Evolutionary conservation across 2,888 invertebrate species (phyloP).

Genomic region (Meta bourneti): DNA sequence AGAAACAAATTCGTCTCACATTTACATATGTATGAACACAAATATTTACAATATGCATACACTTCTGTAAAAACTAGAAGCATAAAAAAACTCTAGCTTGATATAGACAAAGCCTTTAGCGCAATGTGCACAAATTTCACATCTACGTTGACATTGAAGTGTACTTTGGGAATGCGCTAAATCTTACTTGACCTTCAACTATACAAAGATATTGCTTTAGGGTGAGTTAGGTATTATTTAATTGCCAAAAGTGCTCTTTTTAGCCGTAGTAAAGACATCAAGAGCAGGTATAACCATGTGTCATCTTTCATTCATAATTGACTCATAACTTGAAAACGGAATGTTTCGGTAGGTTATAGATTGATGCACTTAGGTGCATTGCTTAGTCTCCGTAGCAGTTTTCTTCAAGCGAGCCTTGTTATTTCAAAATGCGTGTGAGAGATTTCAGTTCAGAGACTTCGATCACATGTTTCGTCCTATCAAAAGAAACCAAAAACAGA

Average conservation of each 20-base stretch:
- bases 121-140: conserved; percentile 75
- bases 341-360: neutral
- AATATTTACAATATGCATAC: conserved; percentile 76
- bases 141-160: conserved; percentile 76
- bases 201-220: conserved; percentile 76
- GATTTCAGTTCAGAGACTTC: neutral
- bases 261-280: conserved; percentile 66
- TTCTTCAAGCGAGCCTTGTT: neutral
- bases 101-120: conserved; percentile 76
- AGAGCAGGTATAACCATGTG: conserved; percentile 60
- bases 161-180: conserved; percentile 75
- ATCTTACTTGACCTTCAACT: conserved; percentile 70
- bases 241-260: conserved; percentile 67
- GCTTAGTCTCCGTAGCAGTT: neutral
- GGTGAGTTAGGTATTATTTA: conserved; percentile 68
- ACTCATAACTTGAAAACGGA: conserved; percentile 17
- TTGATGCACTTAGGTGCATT: neutral
- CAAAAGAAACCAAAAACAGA: neutral
- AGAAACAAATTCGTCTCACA: conserved; percentile 68
- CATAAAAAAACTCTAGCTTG: conserved; percentile 75
- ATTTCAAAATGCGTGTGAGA: neutral
- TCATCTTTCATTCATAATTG: conserved; percentile 65
- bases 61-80: conserved; percentile 77
- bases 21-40: conserved; percentile 76
- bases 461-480: neutral